These are phyloP conservation scores for Scaptomyza montana DNA, from an alignment of 1,140 invertebrate species.

Conservation along the genomic window DNA sequence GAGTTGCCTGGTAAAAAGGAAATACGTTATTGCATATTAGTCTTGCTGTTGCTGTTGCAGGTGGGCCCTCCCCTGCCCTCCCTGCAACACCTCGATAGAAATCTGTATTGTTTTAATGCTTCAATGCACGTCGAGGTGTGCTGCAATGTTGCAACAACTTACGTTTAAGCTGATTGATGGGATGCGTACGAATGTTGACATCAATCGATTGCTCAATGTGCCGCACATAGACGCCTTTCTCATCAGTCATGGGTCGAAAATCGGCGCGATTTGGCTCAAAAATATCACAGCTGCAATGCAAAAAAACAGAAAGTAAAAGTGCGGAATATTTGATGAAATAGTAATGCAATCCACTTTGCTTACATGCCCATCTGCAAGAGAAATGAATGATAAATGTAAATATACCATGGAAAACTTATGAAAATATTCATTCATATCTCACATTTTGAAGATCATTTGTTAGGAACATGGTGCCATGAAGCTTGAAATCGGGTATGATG, in stretches of 20 bases:
- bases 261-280: constrained; percentile 91
- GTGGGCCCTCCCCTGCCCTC: constrained; percentile 22
- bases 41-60: constrained; percentile 39
- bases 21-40: constrained; percentile 64
- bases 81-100: constrained; percentile 29
- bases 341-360: constrained; percentile 24
- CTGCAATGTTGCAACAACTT: constrained; percentile 77
- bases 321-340: not conserved
- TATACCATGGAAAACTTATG: no score
- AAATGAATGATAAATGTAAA: constrained; percentile 4
- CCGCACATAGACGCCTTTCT: constrained; percentile 89
- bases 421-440: constrained; percentile 56
- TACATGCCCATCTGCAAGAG: constrained; percentile 73
- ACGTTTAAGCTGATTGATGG: constrained; percentile 85
- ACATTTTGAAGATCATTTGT: constrained; percentile 91
- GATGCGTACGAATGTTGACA: constrained; percentile 89
- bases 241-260: constrained; percentile 90
- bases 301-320: constrained; percentile 56
- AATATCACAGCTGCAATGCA: constrained; percentile 87
- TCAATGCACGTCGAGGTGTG: constrained; percentile 70
- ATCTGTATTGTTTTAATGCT: constrained; percentile 21
- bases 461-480: constrained; percentile 90
- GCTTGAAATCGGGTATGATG: constrained; percentile 90
- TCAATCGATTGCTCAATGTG: constrained; percentile 92
- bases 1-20: constrained; percentile 78